Evolutionary conservation across 2,797 vertebrate species (phyloP).

Genomic region (Leptatherina wallacei): DNA sequence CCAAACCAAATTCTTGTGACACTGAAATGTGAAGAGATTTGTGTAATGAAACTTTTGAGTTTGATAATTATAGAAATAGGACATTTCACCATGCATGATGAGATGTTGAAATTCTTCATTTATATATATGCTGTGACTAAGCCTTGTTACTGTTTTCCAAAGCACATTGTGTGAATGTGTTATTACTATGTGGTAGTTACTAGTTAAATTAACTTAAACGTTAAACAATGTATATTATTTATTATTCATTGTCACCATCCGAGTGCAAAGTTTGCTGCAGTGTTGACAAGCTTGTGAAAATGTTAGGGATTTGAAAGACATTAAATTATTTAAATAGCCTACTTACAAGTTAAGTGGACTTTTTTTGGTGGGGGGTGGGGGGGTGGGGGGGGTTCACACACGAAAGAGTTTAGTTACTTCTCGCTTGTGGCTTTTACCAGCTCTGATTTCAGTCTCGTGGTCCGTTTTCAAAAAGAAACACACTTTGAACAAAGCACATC

Average conservation of each 20-base stretch:
- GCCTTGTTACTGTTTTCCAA: constrained; percentile 39
- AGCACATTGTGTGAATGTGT: constrained; percentile 60
- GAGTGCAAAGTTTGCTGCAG: constrained; percentile 65
- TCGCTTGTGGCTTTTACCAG: not conserved
- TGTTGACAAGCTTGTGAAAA: constrained; percentile 67
- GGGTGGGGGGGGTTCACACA: not conserved
- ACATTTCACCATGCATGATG: constrained; percentile 61
- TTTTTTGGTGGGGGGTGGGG: not conserved
- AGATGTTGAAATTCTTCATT: constrained; percentile 34
- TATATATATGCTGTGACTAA: constrained; percentile 22
- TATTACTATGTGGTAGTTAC: constrained; percentile 29
- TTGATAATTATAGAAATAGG: constrained; percentile 47
- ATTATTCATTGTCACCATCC: constrained; percentile 73
- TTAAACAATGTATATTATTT: constrained; percentile 71
- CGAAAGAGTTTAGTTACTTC: not conserved
- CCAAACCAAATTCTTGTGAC: constrained; percentile 17
- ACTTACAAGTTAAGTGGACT: constrained; percentile 19
- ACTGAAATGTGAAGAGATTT: constrained; percentile 33
- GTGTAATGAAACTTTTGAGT: constrained; percentile 43
- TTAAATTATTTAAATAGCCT: constrained; percentile 76
- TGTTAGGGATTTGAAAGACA: constrained; percentile 65
- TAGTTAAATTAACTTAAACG: constrained; percentile 53
- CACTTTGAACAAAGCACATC: constrained; percentile 9
- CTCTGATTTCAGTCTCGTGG: not conserved
- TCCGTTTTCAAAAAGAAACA: constrained; percentile 16